These are phyloP conservation scores for Panzeria rudis DNA, from an alignment of 2,888 invertebrate species.

Conservation along the genomic window DNA sequence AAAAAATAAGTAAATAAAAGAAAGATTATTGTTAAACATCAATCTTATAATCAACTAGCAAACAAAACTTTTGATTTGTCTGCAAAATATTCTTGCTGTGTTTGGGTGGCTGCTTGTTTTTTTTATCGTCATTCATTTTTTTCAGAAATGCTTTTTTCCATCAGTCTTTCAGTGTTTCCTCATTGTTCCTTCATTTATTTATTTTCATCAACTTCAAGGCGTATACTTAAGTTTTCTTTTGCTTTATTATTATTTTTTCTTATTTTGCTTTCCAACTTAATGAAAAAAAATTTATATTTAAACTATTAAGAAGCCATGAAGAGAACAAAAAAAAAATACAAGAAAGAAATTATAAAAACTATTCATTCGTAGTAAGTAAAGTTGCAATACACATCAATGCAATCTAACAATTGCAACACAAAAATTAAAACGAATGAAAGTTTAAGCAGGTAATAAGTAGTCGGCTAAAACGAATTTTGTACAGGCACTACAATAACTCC, in stretches of 20 bases:
- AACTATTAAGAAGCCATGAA: slow-evolving; percentile 46
- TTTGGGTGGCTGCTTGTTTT: background rate
- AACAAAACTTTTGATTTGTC: slow-evolving; percentile 72
- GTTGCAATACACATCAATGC: slow-evolving; percentile 51
- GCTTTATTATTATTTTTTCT: background rate
- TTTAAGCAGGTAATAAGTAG: background rate
- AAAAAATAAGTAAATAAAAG: slow-evolving; percentile 9
- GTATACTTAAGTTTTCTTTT: slow-evolving; percentile 53
- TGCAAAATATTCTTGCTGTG: slow-evolving; percentile 53
- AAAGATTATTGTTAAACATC: slow-evolving; percentile 66
- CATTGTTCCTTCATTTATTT: slow-evolving; percentile 63
- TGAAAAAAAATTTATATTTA: slow-evolving; percentile 58
- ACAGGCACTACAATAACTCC: background rate
- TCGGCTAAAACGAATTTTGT: background rate
- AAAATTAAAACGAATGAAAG: slow-evolving; percentile 18
- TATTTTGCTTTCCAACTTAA: slow-evolving; percentile 21
- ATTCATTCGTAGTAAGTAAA: slow-evolving; percentile 30
- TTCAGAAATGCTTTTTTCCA: slow-evolving; percentile 8
- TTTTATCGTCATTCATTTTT: slow-evolving; percentile 21
- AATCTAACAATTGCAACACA: slow-evolving; percentile 45
- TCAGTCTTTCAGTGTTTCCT: slow-evolving; percentile 38
- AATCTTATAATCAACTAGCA: slow-evolving; percentile 67
- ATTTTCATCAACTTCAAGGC: slow-evolving; percentile 66
- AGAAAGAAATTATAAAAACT: slow-evolving; percentile 49
- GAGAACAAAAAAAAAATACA: background rate